Base-by-base conservation (phyloP, 2,113 vertebrate species). In the Corythoichthys haematopterus region DNA sequence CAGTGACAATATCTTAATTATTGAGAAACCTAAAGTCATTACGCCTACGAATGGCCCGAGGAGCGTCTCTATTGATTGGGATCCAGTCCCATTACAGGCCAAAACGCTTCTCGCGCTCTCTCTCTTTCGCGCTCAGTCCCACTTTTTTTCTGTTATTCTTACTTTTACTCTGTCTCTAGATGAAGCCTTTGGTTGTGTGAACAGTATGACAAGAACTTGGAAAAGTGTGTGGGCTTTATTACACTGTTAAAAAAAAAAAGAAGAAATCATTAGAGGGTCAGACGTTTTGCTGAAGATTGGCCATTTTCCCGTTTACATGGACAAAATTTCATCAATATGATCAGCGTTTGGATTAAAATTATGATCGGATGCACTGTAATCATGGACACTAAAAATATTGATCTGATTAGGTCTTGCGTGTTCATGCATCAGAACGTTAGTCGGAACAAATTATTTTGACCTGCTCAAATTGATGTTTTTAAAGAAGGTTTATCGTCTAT, bases 1-100 rank as follows among this genome's bases (percentile, higher is more conserved):
- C 84, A 80, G 86, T 91, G 91, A 92, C 91, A 91, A 90, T 92
- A 91, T 91, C 90, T 91, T 92, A 91, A 92, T 92, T 90, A 91
- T 89, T 90, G 88, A 91, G 89, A 89, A 91, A 89, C 80, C 88
- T 87, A 91, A 91, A 90, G 90, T 89, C 90, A 92, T 92, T 91
- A 90, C 78, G 87, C 87, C 88, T 84, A 84, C 84, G 84, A 91
- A 89, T 89, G 88, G 90, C 89, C 89, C 53, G 80, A 88, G 85
- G 86, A 89, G 81, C 81, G 78, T 88, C 80, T 82, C 85, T 90
- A 92, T 92, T 91, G 91, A 92, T 92, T 85, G 84, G 79, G 76
- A 90, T 91, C 87, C 84, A 87, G 88, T 88, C 86, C 91, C 80
- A 89, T 91, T 92, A 90, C 84, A 83, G 80, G 76, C 73, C 74